Base-by-base conservation (phyloP, 1,140 invertebrate genomes). In the Chymomyza costata region DNA sequence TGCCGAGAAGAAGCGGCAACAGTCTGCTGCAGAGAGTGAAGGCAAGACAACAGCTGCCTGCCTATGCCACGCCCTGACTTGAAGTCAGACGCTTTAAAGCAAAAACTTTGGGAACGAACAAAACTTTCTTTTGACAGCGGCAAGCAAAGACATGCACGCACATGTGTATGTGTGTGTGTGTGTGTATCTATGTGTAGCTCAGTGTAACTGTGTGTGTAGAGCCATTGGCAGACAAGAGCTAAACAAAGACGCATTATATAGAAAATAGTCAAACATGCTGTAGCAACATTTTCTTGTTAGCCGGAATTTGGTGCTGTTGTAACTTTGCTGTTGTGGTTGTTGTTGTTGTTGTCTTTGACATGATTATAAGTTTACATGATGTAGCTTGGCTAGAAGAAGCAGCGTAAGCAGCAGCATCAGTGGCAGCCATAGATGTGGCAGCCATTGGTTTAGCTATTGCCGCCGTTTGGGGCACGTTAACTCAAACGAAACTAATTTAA, bases 401-500 rank as follows among this genome's bases (percentile, higher is more conserved):
- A n/a, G n/a, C n/a, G n/a, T n/a, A n/a, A n/a, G n/a, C n/a, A n/a
- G n/a, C n/a, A n/a, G n/a, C n/a, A n/a, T n/a, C n/a, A n/a, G n/a
- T n/a, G n/a, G n/a, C n/a, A n/a, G n/a, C n/a, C n/a, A n/a, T n/a
- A n/a, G n/a, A n/a, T n/a, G n/a, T n/a, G n/a, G n/a, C n/a, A n/a
- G n/a, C n/a, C n/a, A n/a, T n/a, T n/a, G n/a, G n/a, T n/a, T n/a
- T n/a, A n/a, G n/a, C n/a, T n/a, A n/a, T n/a, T n/a, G n/a, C n/a
- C n/a, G 47, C 47, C 40, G 67, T 59, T n/a, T 68, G 35, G 53
- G 71, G 61, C 71, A 80, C 76, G 74, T 82, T 80, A 81, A 81
- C 74, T 81, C 74, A 81, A 81, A 81, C 74, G 74, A 81, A 81
- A 81, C 74, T 81, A 81, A 81, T 81, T 81, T 81, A 80, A 80